Percentiles rank a stretch among this genome's conserved stretches.
phyloP scores from a whole-genome alignment of 37 sponge, comb jelly and placozoan genomes.

The Spongilla lacustris region DNA sequence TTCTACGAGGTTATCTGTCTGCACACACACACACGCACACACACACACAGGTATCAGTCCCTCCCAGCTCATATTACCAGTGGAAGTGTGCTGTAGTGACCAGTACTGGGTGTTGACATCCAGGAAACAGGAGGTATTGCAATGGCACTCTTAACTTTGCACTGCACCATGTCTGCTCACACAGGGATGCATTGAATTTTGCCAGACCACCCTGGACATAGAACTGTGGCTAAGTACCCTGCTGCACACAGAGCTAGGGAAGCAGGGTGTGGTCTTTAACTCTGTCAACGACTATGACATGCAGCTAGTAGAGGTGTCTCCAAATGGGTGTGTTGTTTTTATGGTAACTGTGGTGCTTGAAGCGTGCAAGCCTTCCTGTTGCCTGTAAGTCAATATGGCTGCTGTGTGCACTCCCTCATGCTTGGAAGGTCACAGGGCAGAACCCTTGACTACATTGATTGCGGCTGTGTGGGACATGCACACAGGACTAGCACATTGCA shows the following conservation, averaged over 20 bases:
- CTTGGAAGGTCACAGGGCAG: not conserved
- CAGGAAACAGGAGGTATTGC: not conserved
- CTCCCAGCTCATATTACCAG: not conserved
- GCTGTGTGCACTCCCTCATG: not conserved
- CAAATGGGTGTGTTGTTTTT: not conserved
- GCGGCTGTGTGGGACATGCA: not conserved
- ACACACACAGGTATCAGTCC: not conserved
- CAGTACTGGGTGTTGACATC: not conserved
- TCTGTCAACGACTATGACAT: constrained; percentile 40
- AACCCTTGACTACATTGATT: not conserved
- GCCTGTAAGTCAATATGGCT: not conserved
- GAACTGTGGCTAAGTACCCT: constrained; percentile 26
- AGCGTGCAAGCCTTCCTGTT: not conserved
- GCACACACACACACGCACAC: no score
- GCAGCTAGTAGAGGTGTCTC: constrained; percentile 24
- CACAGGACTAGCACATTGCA: not conserved
- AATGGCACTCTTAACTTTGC: no score
- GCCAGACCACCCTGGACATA: constrained; percentile 28
- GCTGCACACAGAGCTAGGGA: constrained; percentile 2
- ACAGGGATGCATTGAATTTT: not conserved
- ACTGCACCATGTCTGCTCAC: no score
- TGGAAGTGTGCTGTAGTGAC: constrained; percentile 3
- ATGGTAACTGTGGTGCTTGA: constrained; percentile 24
- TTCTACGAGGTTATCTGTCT: not conserved
- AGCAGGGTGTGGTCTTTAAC: constrained; percentile 6